These are phyloP conservation scores for Drosophila paranaensis DNA, from an alignment of 2,888 invertebrate species.

Conservation along the genomic window DNA sequence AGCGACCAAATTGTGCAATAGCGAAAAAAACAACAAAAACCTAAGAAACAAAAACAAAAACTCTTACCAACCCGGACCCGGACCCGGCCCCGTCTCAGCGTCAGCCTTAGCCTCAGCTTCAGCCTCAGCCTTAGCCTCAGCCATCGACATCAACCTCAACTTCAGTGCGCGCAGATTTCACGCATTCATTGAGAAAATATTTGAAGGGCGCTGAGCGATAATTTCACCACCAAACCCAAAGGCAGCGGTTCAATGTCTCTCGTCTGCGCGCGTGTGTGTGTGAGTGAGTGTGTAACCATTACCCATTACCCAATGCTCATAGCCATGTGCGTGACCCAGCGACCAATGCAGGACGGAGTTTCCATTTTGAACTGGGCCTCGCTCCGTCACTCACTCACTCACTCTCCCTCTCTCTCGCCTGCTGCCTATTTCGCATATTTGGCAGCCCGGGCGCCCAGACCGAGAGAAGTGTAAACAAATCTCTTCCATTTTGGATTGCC, in stretches of 20 bases:
- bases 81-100: background rate
- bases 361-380: conserved; percentile 12
- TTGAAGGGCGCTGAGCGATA: conserved; percentile 66
- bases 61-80: conserved; percentile 12
- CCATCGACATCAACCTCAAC: background rate
- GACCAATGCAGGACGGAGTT: conserved; percentile 41
- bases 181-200: conserved; percentile 73
- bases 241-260: background rate
- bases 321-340: conserved; percentile 42
- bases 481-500: conserved; percentile 57
- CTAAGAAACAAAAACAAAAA: background rate
- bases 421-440: conserved; percentile 16
- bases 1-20: conserved; percentile 61
- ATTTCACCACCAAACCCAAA: conserved; percentile 65
- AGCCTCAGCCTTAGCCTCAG: background rate
- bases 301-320: conserved; percentile 9
- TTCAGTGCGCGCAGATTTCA: conserved; percentile 52
- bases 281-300: conserved; percentile 9
- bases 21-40: conserved; percentile 7
- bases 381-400: background rate
- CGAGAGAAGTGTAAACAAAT: conserved; percentile 51
- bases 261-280: background rate
- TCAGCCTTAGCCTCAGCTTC: background rate
- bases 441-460: conserved; percentile 1
- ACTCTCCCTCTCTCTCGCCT: background rate